These are phyloP conservation scores for Triplophysa siluroides DNA, from an alignment of 2,113 vertebrate genomes.

Conservation along the genomic window DNA sequence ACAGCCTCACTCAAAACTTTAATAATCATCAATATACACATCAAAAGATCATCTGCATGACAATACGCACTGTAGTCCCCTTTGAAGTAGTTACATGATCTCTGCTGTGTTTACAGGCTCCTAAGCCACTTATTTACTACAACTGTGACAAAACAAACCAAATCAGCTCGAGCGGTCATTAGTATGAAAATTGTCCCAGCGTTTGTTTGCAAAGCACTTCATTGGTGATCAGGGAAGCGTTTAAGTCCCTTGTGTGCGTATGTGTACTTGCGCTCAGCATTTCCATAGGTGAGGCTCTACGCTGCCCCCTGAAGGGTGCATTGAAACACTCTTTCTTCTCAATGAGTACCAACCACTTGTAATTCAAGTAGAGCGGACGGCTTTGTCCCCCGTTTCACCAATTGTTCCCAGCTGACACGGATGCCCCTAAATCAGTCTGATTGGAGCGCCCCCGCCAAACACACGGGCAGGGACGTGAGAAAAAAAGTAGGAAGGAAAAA, in stretches of 20 bases:
- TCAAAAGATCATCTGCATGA: too few species aligned
- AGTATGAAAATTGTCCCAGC: constrained; percentile 42
- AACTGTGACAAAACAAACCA: background rate
- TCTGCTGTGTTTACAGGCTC: background rate
- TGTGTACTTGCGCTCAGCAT: constrained; percentile 44
- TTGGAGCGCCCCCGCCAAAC: constrained; percentile 52
- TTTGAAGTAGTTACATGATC: too few species aligned
- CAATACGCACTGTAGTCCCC: too few species aligned
- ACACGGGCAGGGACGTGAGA: constrained; percentile 51
- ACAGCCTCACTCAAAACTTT: too few species aligned
- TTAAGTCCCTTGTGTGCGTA: constrained; percentile 21
- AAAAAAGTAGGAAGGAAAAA: constrained; percentile 40
- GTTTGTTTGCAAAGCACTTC: constrained; percentile 47
- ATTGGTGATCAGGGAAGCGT: constrained; percentile 20
- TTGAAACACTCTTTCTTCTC: constrained; percentile 58
- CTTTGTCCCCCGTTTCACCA: constrained; percentile 52
- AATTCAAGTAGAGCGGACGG: constrained; percentile 65
- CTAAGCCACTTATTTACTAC: constrained; percentile 13
- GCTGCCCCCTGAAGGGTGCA: constrained; percentile 56
- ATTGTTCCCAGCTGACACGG: constrained; percentile 54
- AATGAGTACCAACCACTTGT: constrained; percentile 65
- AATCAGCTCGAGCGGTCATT: constrained; percentile 26
- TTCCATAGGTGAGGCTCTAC: constrained; percentile 57
- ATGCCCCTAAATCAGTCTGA: constrained; percentile 54
- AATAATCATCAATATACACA: too few species aligned